Percentiles rank a stretch among this genome's conserved stretches.
Conservation (phyloP, 2,113 vertebrate species). For the Ranitomeya variabilis region DNA sequence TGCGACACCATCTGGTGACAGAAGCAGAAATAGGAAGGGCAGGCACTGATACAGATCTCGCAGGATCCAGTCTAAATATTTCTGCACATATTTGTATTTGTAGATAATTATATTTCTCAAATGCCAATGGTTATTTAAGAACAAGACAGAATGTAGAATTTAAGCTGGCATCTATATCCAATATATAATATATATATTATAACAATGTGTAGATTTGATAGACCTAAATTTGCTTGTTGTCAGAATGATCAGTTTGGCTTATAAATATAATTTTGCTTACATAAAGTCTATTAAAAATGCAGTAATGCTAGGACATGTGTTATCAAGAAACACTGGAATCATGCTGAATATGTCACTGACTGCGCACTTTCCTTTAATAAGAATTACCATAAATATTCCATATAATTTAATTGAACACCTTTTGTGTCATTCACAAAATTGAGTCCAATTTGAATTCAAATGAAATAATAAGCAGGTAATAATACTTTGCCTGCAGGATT, state of each 20-base stretch:
- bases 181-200: too few species aligned
- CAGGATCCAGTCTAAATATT: too few species aligned
- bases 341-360: not conserved
- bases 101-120: not conserved
- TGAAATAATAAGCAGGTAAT: not conserved
- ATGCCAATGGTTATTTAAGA: not conserved
- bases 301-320: not conserved
- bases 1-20: too few species aligned
- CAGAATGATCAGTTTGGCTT: too few species aligned
- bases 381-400: not conserved
- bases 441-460: not conserved
- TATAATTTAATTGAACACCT: not conserved
- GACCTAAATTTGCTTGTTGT: too few species aligned
- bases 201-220: too few species aligned
- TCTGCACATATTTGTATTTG: too few species aligned
- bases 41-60: too few species aligned
- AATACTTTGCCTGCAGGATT: not conserved
- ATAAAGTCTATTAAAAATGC: not conserved
- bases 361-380: not conserved
- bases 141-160: not conserved
- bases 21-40: too few species aligned
- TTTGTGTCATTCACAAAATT: not conserved
- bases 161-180: not conserved
- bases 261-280: not conserved
- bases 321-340: not conserved